Evolutionary conservation across 2,888 invertebrate genomes (phyloP).

Genomic region (Bruchidius siliquastri): DNA sequence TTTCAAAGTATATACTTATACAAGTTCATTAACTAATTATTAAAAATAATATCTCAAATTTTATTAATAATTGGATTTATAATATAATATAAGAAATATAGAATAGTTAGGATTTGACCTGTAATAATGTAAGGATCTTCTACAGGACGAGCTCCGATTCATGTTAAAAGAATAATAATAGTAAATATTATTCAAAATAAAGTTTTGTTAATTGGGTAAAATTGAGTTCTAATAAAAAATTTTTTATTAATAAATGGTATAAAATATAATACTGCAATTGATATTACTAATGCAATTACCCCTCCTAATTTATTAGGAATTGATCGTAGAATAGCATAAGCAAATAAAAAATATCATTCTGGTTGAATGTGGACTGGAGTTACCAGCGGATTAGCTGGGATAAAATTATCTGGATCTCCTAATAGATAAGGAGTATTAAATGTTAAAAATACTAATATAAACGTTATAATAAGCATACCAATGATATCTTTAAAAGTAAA

Average conservation of each 20-base stretch:
- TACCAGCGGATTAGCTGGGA: conserved; percentile 62
- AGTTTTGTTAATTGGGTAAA: conserved; percentile 58
- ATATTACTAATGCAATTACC: conserved; percentile 61
- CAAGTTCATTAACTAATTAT: conserved; percentile 60
- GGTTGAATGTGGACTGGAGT: conserved; percentile 76
- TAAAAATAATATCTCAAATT: conserved; percentile 54
- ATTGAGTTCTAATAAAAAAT: conserved; percentile 55
- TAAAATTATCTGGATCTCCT: conserved; percentile 71
- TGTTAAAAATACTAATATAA: conserved; percentile 52
- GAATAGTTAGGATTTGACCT: conserved; percentile 57
- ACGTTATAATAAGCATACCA: conserved; percentile 56
- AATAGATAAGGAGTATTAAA: conserved; percentile 57
- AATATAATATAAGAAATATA: conserved; percentile 49
- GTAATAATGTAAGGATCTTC: conserved; percentile 61
- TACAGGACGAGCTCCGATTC: conserved; percentile 66
- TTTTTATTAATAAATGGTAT: conserved; percentile 35
- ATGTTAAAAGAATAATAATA: conserved; percentile 61
- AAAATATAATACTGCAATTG: conserved; percentile 60
- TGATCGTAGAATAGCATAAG: conserved; percentile 74
- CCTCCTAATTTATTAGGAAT: conserved; percentile 78
- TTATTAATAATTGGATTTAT: conserved; percentile 46
- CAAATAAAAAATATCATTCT: conserved; percentile 77
- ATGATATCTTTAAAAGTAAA: conserved; percentile 60
- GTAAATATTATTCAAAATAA: conserved; percentile 56
- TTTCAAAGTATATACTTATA: conserved; percentile 49